Conservation (phyloP, 2,888 invertebrate species). For the Chymomyza fuscimana region DNA sequence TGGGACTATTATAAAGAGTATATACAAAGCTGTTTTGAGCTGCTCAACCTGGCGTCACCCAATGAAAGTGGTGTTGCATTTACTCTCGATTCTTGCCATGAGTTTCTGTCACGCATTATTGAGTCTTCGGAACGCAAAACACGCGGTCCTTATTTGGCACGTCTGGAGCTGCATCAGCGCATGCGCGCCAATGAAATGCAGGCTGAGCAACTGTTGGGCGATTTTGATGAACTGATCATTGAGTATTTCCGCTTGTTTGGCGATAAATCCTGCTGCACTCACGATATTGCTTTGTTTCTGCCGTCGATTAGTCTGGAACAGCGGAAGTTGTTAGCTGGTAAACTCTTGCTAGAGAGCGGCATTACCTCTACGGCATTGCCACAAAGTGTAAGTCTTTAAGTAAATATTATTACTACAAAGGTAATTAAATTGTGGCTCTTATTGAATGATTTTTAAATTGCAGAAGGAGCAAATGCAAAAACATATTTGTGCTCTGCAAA, state of each 20-base stretch:
- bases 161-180: conserved; percentile 87
- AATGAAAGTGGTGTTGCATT: conserved; percentile 27
- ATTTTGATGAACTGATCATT: conserved; percentile 85
- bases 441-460: conserved; percentile 16
- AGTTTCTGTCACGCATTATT: conserved; percentile 80
- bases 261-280: conserved; percentile 91
- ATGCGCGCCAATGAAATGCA: conserved; percentile 82
- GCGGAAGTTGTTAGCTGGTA: conserved; percentile 82
- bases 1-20: conserved; percentile 89
- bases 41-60: conserved; percentile 78
- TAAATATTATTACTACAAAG: not conserved
- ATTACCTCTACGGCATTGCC: conserved; percentile 84
- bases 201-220: conserved; percentile 82
- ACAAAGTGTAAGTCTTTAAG: conserved; percentile 81
- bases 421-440: conserved; percentile 1
- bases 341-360: conserved; percentile 84
- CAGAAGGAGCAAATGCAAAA: conserved; percentile 89
- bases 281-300: conserved; percentile 89
- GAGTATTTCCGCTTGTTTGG: conserved; percentile 91
- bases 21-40: conserved; percentile 85
- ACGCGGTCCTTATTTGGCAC: conserved; percentile 91
- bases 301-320: conserved; percentile 82
- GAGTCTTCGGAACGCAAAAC: conserved; percentile 81
- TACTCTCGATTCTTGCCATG: conserved; percentile 72
- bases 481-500: conserved; percentile 89